Conservation (phyloP, 2,113 vertebrate species). For the Gopherus flavomarginatus region DNA sequence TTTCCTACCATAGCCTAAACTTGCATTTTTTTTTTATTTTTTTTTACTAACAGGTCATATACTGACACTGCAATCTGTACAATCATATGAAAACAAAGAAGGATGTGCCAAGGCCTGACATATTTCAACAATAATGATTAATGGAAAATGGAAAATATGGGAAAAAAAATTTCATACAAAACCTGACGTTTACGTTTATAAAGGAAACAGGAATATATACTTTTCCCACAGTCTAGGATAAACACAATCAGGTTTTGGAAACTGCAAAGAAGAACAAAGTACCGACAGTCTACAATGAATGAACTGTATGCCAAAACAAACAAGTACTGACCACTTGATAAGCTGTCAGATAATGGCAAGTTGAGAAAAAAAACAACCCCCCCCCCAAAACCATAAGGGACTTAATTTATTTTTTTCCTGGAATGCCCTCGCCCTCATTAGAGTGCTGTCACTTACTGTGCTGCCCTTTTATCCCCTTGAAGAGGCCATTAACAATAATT, state of each 20-base stretch:
- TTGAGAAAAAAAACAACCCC: slow-evolving; percentile 48
- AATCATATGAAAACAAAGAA: slow-evolving; percentile 73
- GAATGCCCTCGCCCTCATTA: slow-evolving; percentile 74
- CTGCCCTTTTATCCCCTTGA: slow-evolving; percentile 58
- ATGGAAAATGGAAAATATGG: slow-evolving; percentile 76
- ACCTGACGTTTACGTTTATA: slow-evolving; percentile 77
- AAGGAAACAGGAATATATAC: slow-evolving; percentile 79
- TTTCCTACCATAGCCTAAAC: slow-evolving; percentile 30
- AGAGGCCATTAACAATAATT: slow-evolving; percentile 71
- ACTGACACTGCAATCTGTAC: slow-evolving; percentile 68
- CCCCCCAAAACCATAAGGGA: slow-evolving; percentile 41
- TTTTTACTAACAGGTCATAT: slow-evolving; percentile 62
- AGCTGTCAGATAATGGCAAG: slow-evolving; percentile 75
- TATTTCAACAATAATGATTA: slow-evolving; percentile 75
- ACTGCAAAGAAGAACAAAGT: slow-evolving; percentile 78
- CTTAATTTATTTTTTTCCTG: slow-evolving; percentile 73
- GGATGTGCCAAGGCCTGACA: slow-evolving; percentile 70
- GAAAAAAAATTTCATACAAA: slow-evolving; percentile 80
- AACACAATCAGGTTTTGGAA: slow-evolving; percentile 78
- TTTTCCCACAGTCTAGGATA: slow-evolving; percentile 77
- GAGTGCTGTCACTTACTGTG: slow-evolving; percentile 73
- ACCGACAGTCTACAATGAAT: slow-evolving; percentile 68
- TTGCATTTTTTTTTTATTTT: background rate
- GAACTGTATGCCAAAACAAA: slow-evolving; percentile 77
- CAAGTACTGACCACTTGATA: slow-evolving; percentile 72